phyloP scores from a whole-genome alignment of 2,113 vertebrate genomes.

The Campylomormyrus numenius region DNA sequence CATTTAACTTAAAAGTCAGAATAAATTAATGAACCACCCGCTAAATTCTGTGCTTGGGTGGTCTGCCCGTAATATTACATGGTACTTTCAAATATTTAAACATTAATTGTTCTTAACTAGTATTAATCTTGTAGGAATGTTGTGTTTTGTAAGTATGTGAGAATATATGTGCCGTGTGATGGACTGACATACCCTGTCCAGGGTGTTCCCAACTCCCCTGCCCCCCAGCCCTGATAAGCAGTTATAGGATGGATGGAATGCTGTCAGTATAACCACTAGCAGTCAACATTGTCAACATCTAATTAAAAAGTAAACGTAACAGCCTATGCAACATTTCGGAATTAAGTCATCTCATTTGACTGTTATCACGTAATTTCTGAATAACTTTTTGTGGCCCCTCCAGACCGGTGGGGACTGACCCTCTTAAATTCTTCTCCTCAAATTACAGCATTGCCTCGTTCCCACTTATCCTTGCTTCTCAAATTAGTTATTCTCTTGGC shows the following conservation, averaged over 20 bases:
- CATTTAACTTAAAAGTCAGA: neutral
- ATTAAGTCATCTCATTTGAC: neutral
- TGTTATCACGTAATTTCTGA: neutral
- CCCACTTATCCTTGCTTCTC: neutral
- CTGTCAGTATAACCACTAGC: neutral
- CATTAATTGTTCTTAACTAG: neutral
- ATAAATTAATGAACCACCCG: neutral
- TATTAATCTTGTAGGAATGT: neutral
- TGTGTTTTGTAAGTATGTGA: neutral
- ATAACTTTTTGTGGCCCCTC: neutral
- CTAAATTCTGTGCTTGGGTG: neutral
- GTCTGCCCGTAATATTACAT: neutral
- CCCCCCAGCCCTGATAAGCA: neutral
- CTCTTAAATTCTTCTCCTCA: neutral
- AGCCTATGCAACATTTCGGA: neutral
- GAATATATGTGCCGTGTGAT: neutral
- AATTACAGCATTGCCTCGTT: neutral
- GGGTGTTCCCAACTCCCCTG: neutral
- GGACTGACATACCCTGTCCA: neutral
- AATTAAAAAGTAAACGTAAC: neutral
- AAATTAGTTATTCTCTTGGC: neutral
- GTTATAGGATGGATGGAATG: neutral
- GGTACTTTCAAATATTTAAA: neutral
- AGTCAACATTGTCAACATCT: neutral
- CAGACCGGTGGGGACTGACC: neutral